Evolutionary conservation across 2,113 vertebrate genomes (phyloP).

Genomic region (Bostrychus sinensis): DNA sequence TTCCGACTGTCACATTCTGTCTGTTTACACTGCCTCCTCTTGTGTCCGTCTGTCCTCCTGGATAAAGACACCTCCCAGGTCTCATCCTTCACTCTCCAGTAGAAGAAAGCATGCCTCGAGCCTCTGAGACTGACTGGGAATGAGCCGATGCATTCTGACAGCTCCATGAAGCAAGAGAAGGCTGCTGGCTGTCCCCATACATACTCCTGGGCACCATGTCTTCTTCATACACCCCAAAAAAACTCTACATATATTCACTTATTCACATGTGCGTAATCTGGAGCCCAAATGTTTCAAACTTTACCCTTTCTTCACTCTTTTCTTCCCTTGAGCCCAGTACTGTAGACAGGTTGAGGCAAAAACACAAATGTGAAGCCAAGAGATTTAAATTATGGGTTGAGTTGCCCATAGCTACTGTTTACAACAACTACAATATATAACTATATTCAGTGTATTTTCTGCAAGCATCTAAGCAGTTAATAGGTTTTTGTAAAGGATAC

Average conservation of each 20-base stretch:
- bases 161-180: slow-evolving; percentile 74
- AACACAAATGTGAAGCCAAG: slow-evolving; percentile 11
- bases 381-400: background rate
- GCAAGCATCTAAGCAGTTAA: no score
- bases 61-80: slow-evolving; percentile 60
- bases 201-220: slow-evolving; percentile 40
- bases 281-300: background rate
- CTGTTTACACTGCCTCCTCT: slow-evolving; percentile 46
- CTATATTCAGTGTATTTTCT: background rate
- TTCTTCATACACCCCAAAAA: slow-evolving; percentile 16
- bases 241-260: background rate
- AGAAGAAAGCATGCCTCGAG: slow-evolving; percentile 49
- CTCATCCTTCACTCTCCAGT: slow-evolving; percentile 30
- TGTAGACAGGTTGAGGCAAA: slow-evolving; percentile 34
- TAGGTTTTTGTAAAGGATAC: no score
- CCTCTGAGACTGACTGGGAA: slow-evolving; percentile 23
- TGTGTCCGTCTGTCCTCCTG: slow-evolving; percentile 44
- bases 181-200: slow-evolving; percentile 63
- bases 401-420: slow-evolving; percentile 1
- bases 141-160: slow-evolving; percentile 75
- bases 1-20: slow-evolving; percentile 55
- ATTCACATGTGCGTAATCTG: slow-evolving; percentile 10
- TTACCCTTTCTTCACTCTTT: background rate
- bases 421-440: no score
- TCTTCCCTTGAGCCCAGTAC: slow-evolving; percentile 7